phyloP scores from a whole-genome alignment of 1,140 invertebrate genomes.

The Helicoverpa zea region DNA sequence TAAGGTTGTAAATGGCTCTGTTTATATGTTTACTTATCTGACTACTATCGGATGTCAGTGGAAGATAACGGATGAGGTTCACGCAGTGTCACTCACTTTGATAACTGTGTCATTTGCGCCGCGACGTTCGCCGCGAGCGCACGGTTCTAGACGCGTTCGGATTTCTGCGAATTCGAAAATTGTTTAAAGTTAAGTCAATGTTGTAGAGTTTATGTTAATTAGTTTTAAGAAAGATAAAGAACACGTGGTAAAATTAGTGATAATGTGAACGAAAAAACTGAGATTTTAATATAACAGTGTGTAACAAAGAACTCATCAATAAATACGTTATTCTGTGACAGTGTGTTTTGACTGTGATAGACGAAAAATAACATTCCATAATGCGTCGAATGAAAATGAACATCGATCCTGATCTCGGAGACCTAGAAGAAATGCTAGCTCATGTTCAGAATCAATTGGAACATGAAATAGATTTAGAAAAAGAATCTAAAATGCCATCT shows the following conservation, averaged over 20 bases:
- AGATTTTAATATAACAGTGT: slow-evolving; percentile 4
- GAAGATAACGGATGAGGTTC: slow-evolving; percentile 65
- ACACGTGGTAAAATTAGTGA: not conserved
- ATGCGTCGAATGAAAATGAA: slow-evolving; percentile 79
- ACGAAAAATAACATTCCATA: slow-evolving; percentile 55
- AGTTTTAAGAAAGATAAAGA: not conserved
- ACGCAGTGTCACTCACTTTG: slow-evolving; percentile 60
- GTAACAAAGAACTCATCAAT: slow-evolving; percentile 17
- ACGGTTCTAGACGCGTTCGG: slow-evolving; percentile 43
- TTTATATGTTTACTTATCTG: slow-evolving; percentile 54
- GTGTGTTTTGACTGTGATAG: slow-evolving; percentile 44
- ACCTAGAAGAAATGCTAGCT: slow-evolving; percentile 84
- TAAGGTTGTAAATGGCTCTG: slow-evolving; percentile 44
- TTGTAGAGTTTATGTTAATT: not conserved
- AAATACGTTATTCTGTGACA: slow-evolving; percentile 48
- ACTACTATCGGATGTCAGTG: slow-evolving; percentile 66
- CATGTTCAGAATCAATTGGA: slow-evolving; percentile 83
- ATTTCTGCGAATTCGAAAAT: slow-evolving; percentile 14
- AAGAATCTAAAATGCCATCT: slow-evolving; percentile 75
- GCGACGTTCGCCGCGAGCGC: slow-evolving; percentile 57
- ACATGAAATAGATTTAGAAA: slow-evolving; percentile 81
- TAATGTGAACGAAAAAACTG: not conserved
- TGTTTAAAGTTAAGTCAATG: not conserved
- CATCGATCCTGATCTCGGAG: slow-evolving; percentile 80
- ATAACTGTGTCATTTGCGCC: slow-evolving; percentile 64